Evolutionary conservation across 2,797 vertebrate species (phyloP).

Genomic region (Chelidonichthys spinosus): DNA sequence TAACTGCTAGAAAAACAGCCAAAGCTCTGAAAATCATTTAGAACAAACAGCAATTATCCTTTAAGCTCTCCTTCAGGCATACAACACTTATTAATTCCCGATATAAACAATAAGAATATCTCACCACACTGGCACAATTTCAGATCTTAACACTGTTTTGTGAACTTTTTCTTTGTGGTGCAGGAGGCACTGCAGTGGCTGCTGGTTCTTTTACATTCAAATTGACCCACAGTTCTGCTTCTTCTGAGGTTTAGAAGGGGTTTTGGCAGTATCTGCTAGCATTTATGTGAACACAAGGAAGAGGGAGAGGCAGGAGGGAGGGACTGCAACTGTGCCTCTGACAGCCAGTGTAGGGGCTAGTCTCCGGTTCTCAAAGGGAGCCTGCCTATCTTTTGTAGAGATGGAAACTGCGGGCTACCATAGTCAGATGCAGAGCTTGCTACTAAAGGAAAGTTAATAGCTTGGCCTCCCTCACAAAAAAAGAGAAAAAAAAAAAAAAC

Average conservation of each 20-base stretch:
- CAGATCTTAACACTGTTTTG: slow-evolving; percentile 11
- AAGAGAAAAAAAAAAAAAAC: slow-evolving; percentile 25
- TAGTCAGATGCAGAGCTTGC: slow-evolving; percentile 55
- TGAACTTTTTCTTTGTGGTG: slow-evolving; percentile 16
- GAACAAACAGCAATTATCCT: not conserved
- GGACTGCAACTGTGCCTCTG: slow-evolving; percentile 56
- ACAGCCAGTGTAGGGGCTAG: slow-evolving; percentile 48
- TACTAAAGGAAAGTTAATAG: slow-evolving; percentile 69
- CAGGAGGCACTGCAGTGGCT: slow-evolving; percentile 29
- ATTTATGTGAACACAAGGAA: slow-evolving; percentile 49
- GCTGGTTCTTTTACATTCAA: slow-evolving; percentile 43
- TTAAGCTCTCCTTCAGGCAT: slow-evolving; percentile 15
- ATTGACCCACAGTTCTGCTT: slow-evolving; percentile 44
- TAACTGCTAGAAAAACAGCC: not conserved
- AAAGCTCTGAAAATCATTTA: slow-evolving; percentile 15
- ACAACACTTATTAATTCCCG: slow-evolving; percentile 28
- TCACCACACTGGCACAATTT: not conserved
- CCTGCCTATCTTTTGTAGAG: slow-evolving; percentile 62
- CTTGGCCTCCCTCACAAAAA: slow-evolving; percentile 59
- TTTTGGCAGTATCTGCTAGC: slow-evolving; percentile 50
- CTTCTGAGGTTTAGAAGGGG: slow-evolving; percentile 60
- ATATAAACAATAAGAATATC: slow-evolving; percentile 17
- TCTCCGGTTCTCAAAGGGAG: slow-evolving; percentile 64
- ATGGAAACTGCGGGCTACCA: slow-evolving; percentile 55
- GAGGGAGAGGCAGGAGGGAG: slow-evolving; percentile 52